Base-by-base conservation (phyloP, 1,140 invertebrate species). In the Caerostris darwini region DNA sequence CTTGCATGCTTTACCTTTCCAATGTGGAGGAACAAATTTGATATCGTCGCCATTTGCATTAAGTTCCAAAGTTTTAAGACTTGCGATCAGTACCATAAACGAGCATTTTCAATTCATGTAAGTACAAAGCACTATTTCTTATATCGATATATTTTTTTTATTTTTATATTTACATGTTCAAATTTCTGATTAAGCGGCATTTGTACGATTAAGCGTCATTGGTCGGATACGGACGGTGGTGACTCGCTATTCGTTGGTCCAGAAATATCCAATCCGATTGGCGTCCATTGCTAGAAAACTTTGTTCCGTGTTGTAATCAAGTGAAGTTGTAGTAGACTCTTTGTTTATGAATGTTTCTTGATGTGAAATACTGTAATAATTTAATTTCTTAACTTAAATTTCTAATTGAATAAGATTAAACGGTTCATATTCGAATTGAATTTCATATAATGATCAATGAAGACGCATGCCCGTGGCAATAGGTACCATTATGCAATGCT, bases 261-360 rank as follows among this genome's bases (percentile, higher is more conserved):
- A 94, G 92, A 89, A 81, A 94, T 94, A 94, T 94, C 92, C 92
- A 94, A 94, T 94, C 92, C 85, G 34, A 86, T 85, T 87, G 86
- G 92, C 92, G 92, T 94, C 92, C 92, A 94, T 94, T 94, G 85
- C 92, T 81, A 50, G 67, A 64, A 94, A 89, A 93, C 92, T 93
- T 88, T 61, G 67, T 54, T 71, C 86, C 61, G 92, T 86, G 82
- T 93, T 83, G 92, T 94, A 69, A 89, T 64, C 64, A 86, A 34
- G 34, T 34, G 86, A 53, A 64, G 19, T 54, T 17, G 10, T 77
- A 14, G 8, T 53, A 50, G 34, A 53, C 50, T 77, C 34, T 34
- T 34, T 34, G 34, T 34, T 59, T 59, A 10, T 3, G 10, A 59
- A 59, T 59, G 7, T 59, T 7, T 59, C 1, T 7, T 59, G 50